These are phyloP conservation scores for Araneus ventricosus DNA, from an alignment of 1,140 invertebrate species.

Conservation along the genomic window DNA sequence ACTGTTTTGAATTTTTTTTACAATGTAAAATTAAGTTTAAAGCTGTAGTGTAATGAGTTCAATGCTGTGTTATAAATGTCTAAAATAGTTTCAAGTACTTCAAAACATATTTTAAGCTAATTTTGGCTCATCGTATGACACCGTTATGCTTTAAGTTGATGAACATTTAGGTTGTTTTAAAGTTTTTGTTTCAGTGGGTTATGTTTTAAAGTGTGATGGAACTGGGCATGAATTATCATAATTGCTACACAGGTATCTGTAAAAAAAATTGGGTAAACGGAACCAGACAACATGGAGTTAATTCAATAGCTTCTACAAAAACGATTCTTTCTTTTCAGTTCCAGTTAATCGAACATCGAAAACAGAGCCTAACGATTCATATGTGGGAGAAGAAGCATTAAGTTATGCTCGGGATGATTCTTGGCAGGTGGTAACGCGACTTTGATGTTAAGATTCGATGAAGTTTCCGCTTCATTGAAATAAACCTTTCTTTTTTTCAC, in stretches of 20 bases:
- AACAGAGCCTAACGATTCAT: background rate
- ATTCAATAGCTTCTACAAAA: background rate
- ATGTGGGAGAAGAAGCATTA: slow-evolving; percentile 7
- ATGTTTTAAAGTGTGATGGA: background rate
- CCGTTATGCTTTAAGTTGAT: slow-evolving; percentile 4
- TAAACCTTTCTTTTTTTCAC: background rate
- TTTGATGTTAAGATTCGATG: background rate
- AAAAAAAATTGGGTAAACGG: background rate
- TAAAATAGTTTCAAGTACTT: too few relatives aligned
- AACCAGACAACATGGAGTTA: background rate
- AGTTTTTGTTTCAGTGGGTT: background rate
- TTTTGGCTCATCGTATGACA: background rate
- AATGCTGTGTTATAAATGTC: background rate
- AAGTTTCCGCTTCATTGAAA: background rate
- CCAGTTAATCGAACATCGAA: slow-evolving; percentile 25
- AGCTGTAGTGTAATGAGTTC: background rate
- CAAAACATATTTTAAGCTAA: background rate
- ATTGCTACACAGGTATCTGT: background rate
- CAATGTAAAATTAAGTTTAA: background rate
- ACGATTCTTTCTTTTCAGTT: background rate
- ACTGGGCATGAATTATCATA: background rate
- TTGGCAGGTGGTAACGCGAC: background rate
- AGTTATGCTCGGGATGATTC: slow-evolving; percentile 2
- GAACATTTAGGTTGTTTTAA: background rate
- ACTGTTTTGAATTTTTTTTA: too few relatives aligned